Evolutionary conservation across 2,888 invertebrate species (phyloP), one percentile per base, ranked within the genome.

Genomic region (Aplocera efformata): DNA sequence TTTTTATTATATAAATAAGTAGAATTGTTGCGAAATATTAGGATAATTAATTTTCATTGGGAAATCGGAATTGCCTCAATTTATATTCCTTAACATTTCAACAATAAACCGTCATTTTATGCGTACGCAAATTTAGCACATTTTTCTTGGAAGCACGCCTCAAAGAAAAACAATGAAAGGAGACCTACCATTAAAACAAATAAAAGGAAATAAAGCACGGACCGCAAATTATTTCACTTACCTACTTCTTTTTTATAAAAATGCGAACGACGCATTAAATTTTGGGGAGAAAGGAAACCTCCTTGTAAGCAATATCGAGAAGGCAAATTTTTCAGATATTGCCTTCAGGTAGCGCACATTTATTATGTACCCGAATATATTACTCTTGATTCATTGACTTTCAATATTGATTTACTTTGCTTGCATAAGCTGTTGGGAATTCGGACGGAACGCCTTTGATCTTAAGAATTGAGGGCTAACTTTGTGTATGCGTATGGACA

Each of bases 361-460:
- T 88, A 88, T 88, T 88, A 88, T 88, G 86, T 88, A 88, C 88
- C 88, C 88, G 85, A 86, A 88, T 88, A 88, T 88, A 88, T 88
- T 88, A 86, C 85, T 85, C 86, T 79, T 88, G 88, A 88, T 88
- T 88, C 88, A 88, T 86, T 88, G 88, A 88, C 86, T 86, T 88
- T 83, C 72, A 72, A 84, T 88, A 88, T 88, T 88, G 88, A 88
- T 88, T 88, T 88, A 88, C 83, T 86, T 84, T 84, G 79, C 83
- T 81, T 80, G 79, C 84, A 85, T 81, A 83, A 82, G 79, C 77
- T 83, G 74, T 81, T 75, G 64, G 75, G 58, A 76, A 65, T 72
- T 72, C 72, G 64, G 59, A 59, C 72, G 70, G 65, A 67, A 56
- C 64, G 56, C 58, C 67, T 77, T 69, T 71, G 67, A 70, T 72